Evolutionary conservation across 1,140 invertebrate genomes (phyloP).

Genomic region (Papilio helenus): DNA sequence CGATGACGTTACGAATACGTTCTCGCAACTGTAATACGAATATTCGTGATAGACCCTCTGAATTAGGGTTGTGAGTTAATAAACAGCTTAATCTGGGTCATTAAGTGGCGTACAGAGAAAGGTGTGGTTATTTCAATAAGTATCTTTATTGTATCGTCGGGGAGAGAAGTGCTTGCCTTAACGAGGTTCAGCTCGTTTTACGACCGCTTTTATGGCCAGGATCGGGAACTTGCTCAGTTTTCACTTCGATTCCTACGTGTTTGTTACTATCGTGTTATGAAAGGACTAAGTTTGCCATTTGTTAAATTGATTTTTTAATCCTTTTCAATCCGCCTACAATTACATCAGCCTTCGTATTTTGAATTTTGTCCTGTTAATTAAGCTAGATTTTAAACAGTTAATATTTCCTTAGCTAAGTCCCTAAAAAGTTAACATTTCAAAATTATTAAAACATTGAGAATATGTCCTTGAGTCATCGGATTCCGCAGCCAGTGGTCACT

Average conservation of each 20-base stretch:
- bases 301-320: not conserved
- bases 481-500: too few relatives aligned
- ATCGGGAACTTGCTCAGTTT: constrained; percentile 46
- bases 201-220: constrained; percentile 52
- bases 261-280: constrained; percentile 19
- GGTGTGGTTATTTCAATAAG: constrained; percentile 66
- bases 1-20: too few relatives aligned
- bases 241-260: constrained; percentile 20
- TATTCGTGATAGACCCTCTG: too few relatives aligned
- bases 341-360: not conserved
- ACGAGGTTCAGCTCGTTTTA: constrained; percentile 57
- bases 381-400: too few relatives aligned
- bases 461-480: too few relatives aligned
- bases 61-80: constrained; percentile 34
- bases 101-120: constrained; percentile 43
- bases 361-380: too few relatives aligned
- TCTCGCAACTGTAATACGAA: too few relatives aligned
- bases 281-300: constrained; percentile 14
- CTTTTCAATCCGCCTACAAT: not conserved
- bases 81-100: constrained; percentile 40
- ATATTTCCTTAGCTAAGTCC: too few relatives aligned
- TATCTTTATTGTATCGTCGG: constrained; percentile 60
- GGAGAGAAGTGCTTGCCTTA: constrained; percentile 55
- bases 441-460: too few relatives aligned
- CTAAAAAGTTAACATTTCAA: too few relatives aligned